phyloP scores from a whole-genome alignment of 2,888 invertebrate species.

The Cylindroiulus punctatus region DNA sequence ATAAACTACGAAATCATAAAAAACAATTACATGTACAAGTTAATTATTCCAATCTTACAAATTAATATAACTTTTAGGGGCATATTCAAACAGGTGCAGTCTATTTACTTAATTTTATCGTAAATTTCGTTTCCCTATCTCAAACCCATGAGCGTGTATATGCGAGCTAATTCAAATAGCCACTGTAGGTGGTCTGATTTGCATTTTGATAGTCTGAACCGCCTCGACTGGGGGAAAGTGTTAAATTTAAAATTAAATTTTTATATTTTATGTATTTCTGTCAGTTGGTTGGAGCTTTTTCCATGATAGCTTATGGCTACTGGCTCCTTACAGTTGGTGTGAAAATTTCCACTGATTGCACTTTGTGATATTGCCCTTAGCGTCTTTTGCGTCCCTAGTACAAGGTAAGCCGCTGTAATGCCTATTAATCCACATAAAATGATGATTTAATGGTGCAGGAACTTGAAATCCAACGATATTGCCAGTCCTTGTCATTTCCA shows the following conservation, averaged over 20 bases:
- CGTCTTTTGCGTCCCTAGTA: neutral
- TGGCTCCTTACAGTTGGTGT: neutral
- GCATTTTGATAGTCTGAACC: neutral
- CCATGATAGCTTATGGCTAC: neutral
- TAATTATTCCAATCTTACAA: too few relatives aligned
- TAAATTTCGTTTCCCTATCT: neutral
- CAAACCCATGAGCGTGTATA: too few relatives aligned
- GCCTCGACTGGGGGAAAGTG: neutral
- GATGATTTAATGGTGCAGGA: neutral
- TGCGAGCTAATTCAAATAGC: neutral
- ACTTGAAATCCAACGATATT: neutral
- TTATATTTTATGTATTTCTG: neutral
- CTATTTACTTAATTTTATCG: neutral
- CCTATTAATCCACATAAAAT: neutral
- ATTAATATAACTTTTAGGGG: too few relatives aligned
- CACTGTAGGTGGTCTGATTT: conserved; percentile 4
- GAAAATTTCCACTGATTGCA: neutral
- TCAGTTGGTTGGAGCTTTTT: neutral
- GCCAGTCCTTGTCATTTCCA: neutral
- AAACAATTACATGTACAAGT: too few relatives aligned
- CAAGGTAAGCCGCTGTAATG: neutral
- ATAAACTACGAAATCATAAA: too few relatives aligned
- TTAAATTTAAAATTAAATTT: conserved; percentile 5
- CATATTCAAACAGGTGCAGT: neutral
- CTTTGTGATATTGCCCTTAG: neutral